Evolutionary conservation across 2,113 vertebrate genomes (phyloP), one percentile per base, ranked within the genome.

Genomic region (Xiphophorus maculatus): DNA sequence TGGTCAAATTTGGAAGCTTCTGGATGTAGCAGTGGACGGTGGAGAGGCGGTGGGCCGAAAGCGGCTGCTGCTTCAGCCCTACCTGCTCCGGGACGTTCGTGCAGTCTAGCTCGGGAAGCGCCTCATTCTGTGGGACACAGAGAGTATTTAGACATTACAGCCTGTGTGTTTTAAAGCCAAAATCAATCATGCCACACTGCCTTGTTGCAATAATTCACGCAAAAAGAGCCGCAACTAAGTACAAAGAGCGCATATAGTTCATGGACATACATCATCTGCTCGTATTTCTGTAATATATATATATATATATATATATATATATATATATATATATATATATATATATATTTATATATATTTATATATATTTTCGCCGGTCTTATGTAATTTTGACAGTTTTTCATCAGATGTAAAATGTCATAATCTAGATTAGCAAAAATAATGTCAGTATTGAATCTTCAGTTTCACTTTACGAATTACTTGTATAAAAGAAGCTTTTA

Each of bases 1-100:
- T 17, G 19, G 4, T 66, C n/a, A 10, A 2, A 0, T 17, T 0
- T 0, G 71, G 64, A 8, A 73, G 25, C 1, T 82, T 5, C 4
- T 1, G 0, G 62, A 85, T 12, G 76, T 42, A 17, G 74, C 78
- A 84, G 28, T 0, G 1, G 6, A 80, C 61, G 6, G 19, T 10
- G 15, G 32, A 60, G 35, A 89, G 44, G 44, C 0, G 30, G 0
- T 37, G 11, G 2, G 1, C 0, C 0, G 19, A 29, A 33, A 71
- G 11, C 4, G 17, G 25, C 40, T 69, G 22, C 30, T 63, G 54
- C 27, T 63, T 37, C 0, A 0, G 3, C 1, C 5, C 15, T 0
- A 51, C 6, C n/a, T 14, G 22, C 63, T 48, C 54, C 0, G 22
- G 35, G 19, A 5, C 0, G 32, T 76, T 63, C 37, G 0, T 0